Percentiles rank a stretch among this genome's conserved stretches.
Evolutionary conservation across 2,113 vertebrate genomes (phyloP).

Genomic region (Eurypyga helias): DNA sequence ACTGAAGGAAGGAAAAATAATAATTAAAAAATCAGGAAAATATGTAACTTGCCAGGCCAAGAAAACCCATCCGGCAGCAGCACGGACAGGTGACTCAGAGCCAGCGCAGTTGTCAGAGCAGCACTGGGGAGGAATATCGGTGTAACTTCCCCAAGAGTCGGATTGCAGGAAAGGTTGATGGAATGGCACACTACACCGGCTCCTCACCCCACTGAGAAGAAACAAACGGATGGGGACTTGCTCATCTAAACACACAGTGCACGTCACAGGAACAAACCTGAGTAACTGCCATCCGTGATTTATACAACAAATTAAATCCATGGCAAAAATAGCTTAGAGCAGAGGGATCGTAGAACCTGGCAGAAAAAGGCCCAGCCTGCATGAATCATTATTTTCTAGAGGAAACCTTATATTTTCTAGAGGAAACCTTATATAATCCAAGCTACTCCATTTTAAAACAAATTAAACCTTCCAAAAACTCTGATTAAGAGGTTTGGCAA

Average conservation of each 20-base stretch:
- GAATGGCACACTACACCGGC: not conserved
- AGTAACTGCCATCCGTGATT: not conserved
- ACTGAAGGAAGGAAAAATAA: not conserved
- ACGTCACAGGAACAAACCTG: conserved; percentile 31
- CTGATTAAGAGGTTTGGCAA: not conserved
- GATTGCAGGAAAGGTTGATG: conserved; percentile 52
- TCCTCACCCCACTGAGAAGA: not conserved
- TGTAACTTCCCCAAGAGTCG: not conserved
- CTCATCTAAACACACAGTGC: not conserved
- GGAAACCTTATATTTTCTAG: conserved; percentile 15
- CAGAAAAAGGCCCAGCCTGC: not conserved
- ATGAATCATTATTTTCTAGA: conserved; percentile 35
- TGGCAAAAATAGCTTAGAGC: conserved; percentile 6
- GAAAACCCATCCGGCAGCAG: not conserved
- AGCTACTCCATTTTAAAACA: not conserved
- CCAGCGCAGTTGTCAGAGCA: not conserved
- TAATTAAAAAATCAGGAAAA: not conserved
- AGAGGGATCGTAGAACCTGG: not conserved
- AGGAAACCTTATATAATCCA: not conserved
- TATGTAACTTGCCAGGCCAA: not conserved
- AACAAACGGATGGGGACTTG: not conserved
- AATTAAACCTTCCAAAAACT: not conserved
- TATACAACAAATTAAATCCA: conserved; percentile 35
- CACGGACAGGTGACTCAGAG: conserved; percentile 3
- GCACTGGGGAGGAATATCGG: conserved; percentile 1